phyloP scores from a whole-genome alignment of 1,140 invertebrate genomes.

The Drosophila trapezifrons region DNA sequence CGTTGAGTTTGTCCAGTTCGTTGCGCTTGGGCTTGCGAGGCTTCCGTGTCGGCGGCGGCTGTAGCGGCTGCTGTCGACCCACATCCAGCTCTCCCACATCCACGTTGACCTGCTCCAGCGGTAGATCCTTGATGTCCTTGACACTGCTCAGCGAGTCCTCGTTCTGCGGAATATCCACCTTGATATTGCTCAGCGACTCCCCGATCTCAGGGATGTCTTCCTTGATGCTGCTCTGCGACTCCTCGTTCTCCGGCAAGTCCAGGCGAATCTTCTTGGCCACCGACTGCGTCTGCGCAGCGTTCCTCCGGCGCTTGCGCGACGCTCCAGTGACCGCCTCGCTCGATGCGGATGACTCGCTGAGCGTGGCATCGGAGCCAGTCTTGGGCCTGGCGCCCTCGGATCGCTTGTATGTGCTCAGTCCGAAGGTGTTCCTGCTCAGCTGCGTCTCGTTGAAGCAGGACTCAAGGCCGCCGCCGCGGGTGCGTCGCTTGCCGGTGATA shows the following conservation, averaged over 20 bases:
- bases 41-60: neutral
- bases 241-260: too few species aligned
- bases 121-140: too few species aligned
- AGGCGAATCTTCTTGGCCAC: too few species aligned
- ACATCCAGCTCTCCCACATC: neutral
- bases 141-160: too few species aligned
- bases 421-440: slow-evolving; percentile 42
- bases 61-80: neutral
- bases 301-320: neutral
- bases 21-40: slow-evolving; percentile 40
- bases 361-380: neutral
- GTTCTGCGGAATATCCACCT: too few species aligned
- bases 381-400: neutral
- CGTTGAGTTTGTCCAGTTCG: slow-evolving; percentile 87
- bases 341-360: neutral
- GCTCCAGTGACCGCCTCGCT: neutral
- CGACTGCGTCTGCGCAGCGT: too few species aligned
- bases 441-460: slow-evolving; percentile 60
- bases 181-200: too few species aligned
- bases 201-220: too few species aligned
- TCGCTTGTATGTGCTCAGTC: neutral
- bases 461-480: slow-evolving; percentile 42
- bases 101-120: too few species aligned
- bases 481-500: slow-evolving; percentile 65
- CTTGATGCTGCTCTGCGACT: too few species aligned